phyloP scores from a whole-genome alignment of 2,113 vertebrate genomes.

The Theropithecus gelada region DNA sequence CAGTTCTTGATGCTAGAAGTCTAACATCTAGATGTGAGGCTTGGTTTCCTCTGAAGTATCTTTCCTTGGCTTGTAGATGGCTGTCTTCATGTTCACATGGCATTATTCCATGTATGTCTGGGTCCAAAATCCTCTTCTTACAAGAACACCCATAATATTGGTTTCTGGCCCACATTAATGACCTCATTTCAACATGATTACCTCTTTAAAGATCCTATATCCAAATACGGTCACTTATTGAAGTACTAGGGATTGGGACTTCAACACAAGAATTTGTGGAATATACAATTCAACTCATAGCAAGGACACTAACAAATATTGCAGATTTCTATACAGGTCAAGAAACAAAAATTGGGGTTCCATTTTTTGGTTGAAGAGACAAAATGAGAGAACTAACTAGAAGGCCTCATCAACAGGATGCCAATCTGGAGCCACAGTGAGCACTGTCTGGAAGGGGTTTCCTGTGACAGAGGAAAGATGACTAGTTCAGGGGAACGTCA shows the following conservation, averaged over 20 bases:
- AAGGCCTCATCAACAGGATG: background rate
- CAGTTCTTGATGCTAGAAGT: background rate
- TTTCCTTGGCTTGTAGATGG: background rate
- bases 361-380: background rate
- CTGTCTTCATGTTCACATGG: background rate
- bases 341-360: background rate
- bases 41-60: background rate
- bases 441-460: background rate
- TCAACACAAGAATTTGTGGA: background rate
- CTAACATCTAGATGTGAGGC: background rate
- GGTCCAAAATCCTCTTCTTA: background rate
- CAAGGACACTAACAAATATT: background rate
- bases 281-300: background rate
- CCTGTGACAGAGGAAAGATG: background rate
- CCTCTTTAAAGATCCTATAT: background rate
- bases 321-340: background rate
- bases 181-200: background rate
- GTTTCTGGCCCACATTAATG: no score
- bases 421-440: background rate
- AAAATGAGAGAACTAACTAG: background rate
- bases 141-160: background rate
- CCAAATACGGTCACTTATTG: background rate
- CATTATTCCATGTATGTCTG: background rate
- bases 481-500: fast-evolving
- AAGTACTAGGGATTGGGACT: background rate